Evolutionary conservation across 2,113 vertebrate genomes (phyloP).

Genomic region (Pelusios castaneus): DNA sequence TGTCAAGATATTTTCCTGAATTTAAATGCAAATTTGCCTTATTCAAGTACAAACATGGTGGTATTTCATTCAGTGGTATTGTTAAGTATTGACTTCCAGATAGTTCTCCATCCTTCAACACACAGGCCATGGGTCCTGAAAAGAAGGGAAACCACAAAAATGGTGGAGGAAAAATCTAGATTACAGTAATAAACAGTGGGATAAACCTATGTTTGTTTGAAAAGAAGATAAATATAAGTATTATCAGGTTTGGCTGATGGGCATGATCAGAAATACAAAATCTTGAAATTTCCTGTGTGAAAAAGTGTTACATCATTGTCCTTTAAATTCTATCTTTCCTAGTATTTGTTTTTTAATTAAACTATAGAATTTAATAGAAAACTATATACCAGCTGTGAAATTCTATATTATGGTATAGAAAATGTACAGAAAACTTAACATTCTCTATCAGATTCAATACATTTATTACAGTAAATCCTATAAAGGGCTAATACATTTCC

Average conservation of each 20-base stretch:
- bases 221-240: no score
- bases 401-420: neutral
- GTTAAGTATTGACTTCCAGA: neutral
- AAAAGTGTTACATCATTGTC: neutral
- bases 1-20: neutral
- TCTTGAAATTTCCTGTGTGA: neutral
- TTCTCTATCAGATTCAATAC: neutral
- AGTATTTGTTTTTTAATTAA: neutral
- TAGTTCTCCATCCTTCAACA: neutral
- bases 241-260: neutral
- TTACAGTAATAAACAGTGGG: neutral
- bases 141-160: neutral
- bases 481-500: neutral
- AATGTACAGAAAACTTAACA: neutral
- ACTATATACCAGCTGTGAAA: neutral
- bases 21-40: neutral
- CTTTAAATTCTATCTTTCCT: neutral
- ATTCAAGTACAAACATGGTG: neutral
- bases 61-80: neutral
- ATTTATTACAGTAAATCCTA: neutral
- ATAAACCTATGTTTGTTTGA: neutral
- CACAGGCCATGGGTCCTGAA: neutral
- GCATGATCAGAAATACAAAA: neutral
- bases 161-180: neutral
- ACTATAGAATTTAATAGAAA: neutral